These are phyloP conservation scores for Lottia gigantea DNA, from an alignment of 2,888 invertebrate genomes.

Conservation along the genomic window DNA sequence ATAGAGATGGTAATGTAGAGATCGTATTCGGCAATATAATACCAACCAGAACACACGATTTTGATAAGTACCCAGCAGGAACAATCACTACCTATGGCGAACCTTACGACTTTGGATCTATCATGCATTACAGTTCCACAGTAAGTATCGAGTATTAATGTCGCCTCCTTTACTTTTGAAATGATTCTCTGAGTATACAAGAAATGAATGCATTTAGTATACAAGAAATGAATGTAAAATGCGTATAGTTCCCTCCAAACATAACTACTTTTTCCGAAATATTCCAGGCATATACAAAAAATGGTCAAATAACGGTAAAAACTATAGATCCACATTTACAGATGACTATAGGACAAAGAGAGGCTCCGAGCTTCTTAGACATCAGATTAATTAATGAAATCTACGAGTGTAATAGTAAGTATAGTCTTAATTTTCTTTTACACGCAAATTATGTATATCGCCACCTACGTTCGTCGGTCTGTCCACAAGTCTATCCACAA, in stretches of 20 bases:
- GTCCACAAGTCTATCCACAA: too few species aligned
- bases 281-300: slow-evolving; percentile 18
- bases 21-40: slow-evolving; percentile 40
- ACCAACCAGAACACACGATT: slow-evolving; percentile 40
- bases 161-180: too few species aligned
- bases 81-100: slow-evolving; percentile 33
- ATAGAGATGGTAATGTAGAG: slow-evolving; percentile 38
- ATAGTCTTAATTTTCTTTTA: too few species aligned
- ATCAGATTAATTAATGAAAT: slow-evolving; percentile 45
- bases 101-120: slow-evolving; percentile 31
- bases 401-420: slow-evolving; percentile 46
- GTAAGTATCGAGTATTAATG: slow-evolving; percentile 30
- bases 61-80: slow-evolving; percentile 37
- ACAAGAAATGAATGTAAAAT: too few species aligned
- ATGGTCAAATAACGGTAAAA: slow-evolving; percentile 26
- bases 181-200: too few species aligned
- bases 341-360: slow-evolving; percentile 49
- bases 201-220: too few species aligned
- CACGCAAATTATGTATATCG: too few species aligned
- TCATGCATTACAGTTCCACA: slow-evolving; percentile 51
- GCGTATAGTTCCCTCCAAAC: too few species aligned
- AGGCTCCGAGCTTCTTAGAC: slow-evolving; percentile 47
- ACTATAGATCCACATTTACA: slow-evolving; percentile 43
- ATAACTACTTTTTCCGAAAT: too few species aligned
- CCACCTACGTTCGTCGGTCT: too few species aligned